phyloP scores from a whole-genome alignment of 2,113 vertebrate species.

The Polyodon spathula region DNA sequence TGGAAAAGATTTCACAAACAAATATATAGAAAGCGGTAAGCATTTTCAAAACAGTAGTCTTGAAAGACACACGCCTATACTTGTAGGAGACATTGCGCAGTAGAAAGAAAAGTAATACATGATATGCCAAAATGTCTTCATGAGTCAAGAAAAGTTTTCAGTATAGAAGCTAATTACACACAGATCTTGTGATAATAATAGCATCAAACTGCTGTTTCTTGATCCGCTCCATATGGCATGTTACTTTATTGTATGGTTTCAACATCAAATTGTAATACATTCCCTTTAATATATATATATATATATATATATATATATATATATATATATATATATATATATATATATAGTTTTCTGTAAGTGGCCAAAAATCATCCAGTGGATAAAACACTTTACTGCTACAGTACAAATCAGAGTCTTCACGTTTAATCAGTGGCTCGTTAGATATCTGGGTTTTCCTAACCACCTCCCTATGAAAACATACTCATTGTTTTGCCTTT shows the following conservation, averaged over 20 bases:
- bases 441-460: background rate
- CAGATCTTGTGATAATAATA: slow-evolving; percentile 23
- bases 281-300: no score
- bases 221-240: slow-evolving; percentile 60
- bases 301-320: no score
- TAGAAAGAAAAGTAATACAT: background rate
- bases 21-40: no score
- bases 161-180: slow-evolving; percentile 4
- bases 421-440: background rate
- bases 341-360: no score
- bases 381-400: no score
- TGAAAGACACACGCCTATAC: no score
- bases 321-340: no score
- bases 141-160: background rate
- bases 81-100: slow-evolving; percentile 2
- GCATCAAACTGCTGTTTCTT: slow-evolving; percentile 57
- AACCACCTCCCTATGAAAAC: slow-evolving; percentile 9
- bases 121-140: slow-evolving; percentile 5
- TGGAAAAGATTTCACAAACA: no score
- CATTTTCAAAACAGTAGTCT: no score
- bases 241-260: slow-evolving; percentile 31
- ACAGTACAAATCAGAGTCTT: background rate
- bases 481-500: background rate
- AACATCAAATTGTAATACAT: slow-evolving; percentile 21
- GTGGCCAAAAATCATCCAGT: no score